Conservation (phyloP, 2,888 invertebrate genomes). For the Macaria notata region DNA sequence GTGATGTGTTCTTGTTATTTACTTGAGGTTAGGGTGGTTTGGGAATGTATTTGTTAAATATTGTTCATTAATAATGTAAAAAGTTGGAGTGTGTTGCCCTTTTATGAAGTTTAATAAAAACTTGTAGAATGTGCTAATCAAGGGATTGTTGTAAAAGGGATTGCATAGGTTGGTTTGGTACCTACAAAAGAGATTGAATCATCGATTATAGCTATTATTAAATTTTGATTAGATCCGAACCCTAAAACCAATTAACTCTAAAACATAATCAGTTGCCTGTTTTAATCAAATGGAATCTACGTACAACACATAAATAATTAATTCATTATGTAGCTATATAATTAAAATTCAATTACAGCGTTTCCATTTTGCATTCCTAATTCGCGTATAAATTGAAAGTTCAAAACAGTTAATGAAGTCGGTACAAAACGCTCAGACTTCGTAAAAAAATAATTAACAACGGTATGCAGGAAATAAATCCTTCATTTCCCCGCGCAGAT, state of each 20-base stretch:
- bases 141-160: too few relatives aligned
- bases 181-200: too few relatives aligned
- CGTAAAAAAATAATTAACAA: conserved; percentile 72
- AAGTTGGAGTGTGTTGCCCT: too few relatives aligned
- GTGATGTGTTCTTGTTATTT: too few relatives aligned
- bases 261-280: conserved; percentile 1
- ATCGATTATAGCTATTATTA: too few relatives aligned
- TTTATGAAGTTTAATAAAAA: too few relatives aligned
- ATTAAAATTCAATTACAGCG: conserved; percentile 15
- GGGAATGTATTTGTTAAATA: too few relatives aligned
- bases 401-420: conserved; percentile 15
- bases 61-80: too few relatives aligned
- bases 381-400: conserved; percentile 12
- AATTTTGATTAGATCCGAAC: background rate
- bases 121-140: too few relatives aligned
- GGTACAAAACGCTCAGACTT: conserved; percentile 44
- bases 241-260: conserved; percentile 4
- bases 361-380: conserved; percentile 11
- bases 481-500: conserved; percentile 76
- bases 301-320: conserved; percentile 11
- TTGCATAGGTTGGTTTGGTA: too few relatives aligned
- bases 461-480: conserved; percentile 68
- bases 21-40: too few relatives aligned
- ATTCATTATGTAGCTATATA: conserved; percentile 3
- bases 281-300: conserved; percentile 4